Base-by-base conservation (phyloP, 2,888 invertebrate species). In the Idaea straminata region DNA sequence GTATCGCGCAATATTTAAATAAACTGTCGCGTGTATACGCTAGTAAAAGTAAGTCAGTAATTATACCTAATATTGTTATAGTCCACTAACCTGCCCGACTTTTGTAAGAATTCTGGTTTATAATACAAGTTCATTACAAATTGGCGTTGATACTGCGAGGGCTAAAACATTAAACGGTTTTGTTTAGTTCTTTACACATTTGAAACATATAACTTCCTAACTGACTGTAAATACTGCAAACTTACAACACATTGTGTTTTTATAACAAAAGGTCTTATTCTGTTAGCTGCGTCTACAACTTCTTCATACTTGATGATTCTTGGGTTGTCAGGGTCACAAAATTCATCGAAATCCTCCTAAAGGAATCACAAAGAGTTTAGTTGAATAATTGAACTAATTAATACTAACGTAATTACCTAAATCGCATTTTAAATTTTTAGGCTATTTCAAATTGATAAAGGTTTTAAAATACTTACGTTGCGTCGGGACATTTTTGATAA, bases 281-380 rank as follows among this genome's bases (percentile, higher is more conserved):
- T 75, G 4, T 77, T 67, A 7, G 79, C 72, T 35, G 92, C 88
- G 0, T 82, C 81, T 25, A 82, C 58, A 4, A 89, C 77, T 15
- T 88, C 84, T 5, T 85, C 81, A 69, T 81, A 83, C 62, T 80
- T 82, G 15, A 92, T 71, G 3, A 70, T 66, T 69, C 67, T 81
- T 4, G 92, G 92, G 65, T 86, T 85, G 5, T 88, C 86, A 15
- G 90, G 91, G 68, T 91, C 90, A 72, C 92, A 87, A 67, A 75
- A 81, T 72, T 88, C 88, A 69, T 92, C 92, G 67, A 83, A 87
- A 74, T 91, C 89, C 70, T 89, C 91, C 92, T 92, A 69, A 66
- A 76, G 69, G 62, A 47, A 63, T 62, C 61, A 64, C 38, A 68
- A 60, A 25, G 38, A 13, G 15, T 47, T 47, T 47, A 47, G 47